A percentile compares a stretch with the other conserved stretches of the same genome.
phyloP scores from a whole-genome alignment of 2,797 vertebrate species.

The Mastacembelus armatus region DNA sequence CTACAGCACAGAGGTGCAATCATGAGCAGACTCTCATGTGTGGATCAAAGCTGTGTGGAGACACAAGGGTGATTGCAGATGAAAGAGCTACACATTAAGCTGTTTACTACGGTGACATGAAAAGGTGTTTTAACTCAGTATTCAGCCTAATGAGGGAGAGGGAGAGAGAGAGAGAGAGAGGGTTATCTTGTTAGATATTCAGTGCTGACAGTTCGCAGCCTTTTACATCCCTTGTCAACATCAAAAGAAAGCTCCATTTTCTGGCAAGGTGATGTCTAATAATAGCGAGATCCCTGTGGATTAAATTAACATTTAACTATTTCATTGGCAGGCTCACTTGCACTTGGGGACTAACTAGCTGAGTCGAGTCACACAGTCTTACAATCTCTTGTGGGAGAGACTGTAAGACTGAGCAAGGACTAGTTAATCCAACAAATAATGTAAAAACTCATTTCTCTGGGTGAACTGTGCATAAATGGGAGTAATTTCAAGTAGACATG shows the following conservation, averaged over 20 bases:
- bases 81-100: conserved; percentile 88
- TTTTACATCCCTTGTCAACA: conserved; percentile 80
- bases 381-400: no score
- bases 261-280: conserved; percentile 73
- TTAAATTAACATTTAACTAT: conserved; percentile 53
- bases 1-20: conserved; percentile 84
- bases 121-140: conserved; percentile 87
- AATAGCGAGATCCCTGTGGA: conserved; percentile 47
- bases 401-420: no score
- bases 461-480: no score
- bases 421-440: no score
- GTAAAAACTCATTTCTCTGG: no score
- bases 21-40: conserved; percentile 79
- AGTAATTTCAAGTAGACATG: no score
- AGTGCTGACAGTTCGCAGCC: conserved; percentile 78
- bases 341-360: not conserved
- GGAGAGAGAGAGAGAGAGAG: conserved; percentile 63
- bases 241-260: conserved; percentile 83
- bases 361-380: no score
- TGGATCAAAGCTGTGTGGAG: conserved; percentile 87
- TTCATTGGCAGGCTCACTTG: conserved; percentile 41
- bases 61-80: conserved; percentile 84
- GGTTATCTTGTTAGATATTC: conserved; percentile 86
- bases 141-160: conserved; percentile 87
- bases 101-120: conserved; percentile 89